Evolutionary conservation across 2,797 vertebrate species (phyloP).

Genomic region (Gadopsis bispinosus): DNA sequence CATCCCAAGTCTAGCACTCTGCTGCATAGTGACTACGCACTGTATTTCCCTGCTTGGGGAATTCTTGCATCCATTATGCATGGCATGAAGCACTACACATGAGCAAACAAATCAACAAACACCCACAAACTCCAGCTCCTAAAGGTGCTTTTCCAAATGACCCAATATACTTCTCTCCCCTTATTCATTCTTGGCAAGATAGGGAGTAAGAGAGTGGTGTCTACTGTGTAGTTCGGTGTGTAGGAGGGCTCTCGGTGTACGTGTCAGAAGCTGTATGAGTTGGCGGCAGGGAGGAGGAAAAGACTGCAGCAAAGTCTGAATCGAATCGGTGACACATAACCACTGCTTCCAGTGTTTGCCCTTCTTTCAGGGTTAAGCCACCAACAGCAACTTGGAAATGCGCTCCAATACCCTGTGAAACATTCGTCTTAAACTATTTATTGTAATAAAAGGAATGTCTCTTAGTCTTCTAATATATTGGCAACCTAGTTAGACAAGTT

Average conservation of each 20-base stretch:
- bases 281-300: conserved; percentile 53
- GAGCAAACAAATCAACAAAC: conserved; percentile 50
- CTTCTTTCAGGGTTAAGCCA: conserved; percentile 11
- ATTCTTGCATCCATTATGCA: conserved; percentile 50
- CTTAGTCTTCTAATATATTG: no score
- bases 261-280: conserved; percentile 56
- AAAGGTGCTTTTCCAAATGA: conserved; percentile 53
- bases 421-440: not conserved
- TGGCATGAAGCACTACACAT: conserved; percentile 41
- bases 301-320: conserved; percentile 60
- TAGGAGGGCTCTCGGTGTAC: conserved; percentile 61
- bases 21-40: conserved; percentile 19
- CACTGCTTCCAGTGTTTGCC: conserved; percentile 33
- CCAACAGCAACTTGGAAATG: conserved; percentile 1
- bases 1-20: conserved; percentile 17
- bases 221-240: conserved; percentile 62
- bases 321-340: conserved; percentile 58
- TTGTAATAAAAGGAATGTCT: not conserved
- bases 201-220: conserved; percentile 37
- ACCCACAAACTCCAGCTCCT: conserved; percentile 15
- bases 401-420: conserved; percentile 3
- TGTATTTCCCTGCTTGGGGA: conserved; percentile 36
- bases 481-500: not conserved
- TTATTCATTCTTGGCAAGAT: conserved; percentile 41
- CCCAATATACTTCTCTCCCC: conserved; percentile 23